Evolutionary conservation across 2,113 vertebrate species (phyloP).

Genomic region (Dipodomys merriami): DNA sequence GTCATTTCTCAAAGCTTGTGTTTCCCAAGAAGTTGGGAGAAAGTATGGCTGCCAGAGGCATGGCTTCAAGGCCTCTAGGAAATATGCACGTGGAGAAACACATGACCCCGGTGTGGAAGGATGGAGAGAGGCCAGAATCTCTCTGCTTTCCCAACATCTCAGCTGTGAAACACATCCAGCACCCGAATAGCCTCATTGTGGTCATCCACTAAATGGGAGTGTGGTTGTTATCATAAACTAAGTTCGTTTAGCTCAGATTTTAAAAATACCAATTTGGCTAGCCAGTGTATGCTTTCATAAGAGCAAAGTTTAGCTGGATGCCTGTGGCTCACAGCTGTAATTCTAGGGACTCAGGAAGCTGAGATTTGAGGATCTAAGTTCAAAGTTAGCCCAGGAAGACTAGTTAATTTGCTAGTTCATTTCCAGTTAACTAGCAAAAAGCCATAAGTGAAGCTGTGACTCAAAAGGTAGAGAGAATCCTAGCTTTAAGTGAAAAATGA

Average conservation of each 20-base stretch:
- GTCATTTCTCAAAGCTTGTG: conserved; percentile 67
- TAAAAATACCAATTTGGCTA: neutral
- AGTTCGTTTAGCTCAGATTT: neutral
- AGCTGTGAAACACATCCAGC: neutral
- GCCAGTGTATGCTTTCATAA: neutral
- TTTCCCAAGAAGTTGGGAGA: conserved; percentile 53
- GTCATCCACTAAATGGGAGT: neutral
- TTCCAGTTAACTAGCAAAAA: too few species aligned
- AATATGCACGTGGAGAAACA: neutral
- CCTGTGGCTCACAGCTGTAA: neutral
- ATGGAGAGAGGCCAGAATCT: neutral
- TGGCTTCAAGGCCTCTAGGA: neutral
- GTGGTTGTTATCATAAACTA: neutral
- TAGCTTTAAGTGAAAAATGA: too few species aligned
- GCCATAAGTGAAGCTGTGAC: too few species aligned
- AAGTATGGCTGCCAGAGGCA: neutral
- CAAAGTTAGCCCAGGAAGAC: too few species aligned
- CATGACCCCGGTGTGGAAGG: neutral
- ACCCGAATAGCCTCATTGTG: neutral
- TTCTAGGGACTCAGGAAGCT: neutral
- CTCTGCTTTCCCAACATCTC: neutral
- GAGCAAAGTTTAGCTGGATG: neutral
- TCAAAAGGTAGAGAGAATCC: too few species aligned
- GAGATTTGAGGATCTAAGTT: too few species aligned
- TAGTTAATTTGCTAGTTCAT: too few species aligned